Base-by-base conservation (phyloP, 2,113 vertebrate species). In the Bombycilla garrulus region DNA sequence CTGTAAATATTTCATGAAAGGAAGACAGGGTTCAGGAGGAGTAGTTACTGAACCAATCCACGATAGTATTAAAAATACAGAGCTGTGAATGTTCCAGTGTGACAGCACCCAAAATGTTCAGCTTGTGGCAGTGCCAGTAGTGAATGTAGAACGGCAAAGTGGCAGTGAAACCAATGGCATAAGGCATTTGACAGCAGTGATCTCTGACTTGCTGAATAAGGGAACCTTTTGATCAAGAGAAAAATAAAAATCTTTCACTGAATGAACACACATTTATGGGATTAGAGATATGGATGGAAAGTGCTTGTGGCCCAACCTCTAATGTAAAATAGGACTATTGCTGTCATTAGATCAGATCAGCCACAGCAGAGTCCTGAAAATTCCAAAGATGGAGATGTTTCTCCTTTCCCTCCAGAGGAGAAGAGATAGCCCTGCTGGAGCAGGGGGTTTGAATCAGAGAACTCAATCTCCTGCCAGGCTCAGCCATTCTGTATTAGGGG, bases 1-100 rank as follows among this genome's bases (percentile, higher is more conserved):
- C n/a, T 92, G 31, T 90, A 87, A 92, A 65, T 87, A 84, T 78
- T 84, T 87, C n/a, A 84, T 81, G 54, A 61, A 90, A 81, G 85
- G 64, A 78, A 81, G 56, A 50, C 21, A 47, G 25, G 5, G n/a
- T 51, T 81, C 45, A 87, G 10, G 16, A 53, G 17, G 40, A 61
- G 26, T 20, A 71, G 28, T 64, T 89, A 77, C 58, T 67, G n/a
- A 92, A 60, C 26, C 36, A 67, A 65, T 19, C 40, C 36, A 19
- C 4, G 3, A 6, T 5, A 65, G 35, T 28, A 87, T 56, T 73
- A 69, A 69, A 90, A 86, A 61, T 51, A 19, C 16, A 35, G 38
- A 78, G 17, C 44, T 70, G 1, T 42, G 7, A 69, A 22, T n/a
- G 10, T 4, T 72, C 45, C 47, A 56, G 38, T 26, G 18, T 69